These are phyloP conservation scores for Pardosa pseudoannulata DNA, from an alignment of 2,888 invertebrate genomes.

Conservation along the genomic window DNA sequence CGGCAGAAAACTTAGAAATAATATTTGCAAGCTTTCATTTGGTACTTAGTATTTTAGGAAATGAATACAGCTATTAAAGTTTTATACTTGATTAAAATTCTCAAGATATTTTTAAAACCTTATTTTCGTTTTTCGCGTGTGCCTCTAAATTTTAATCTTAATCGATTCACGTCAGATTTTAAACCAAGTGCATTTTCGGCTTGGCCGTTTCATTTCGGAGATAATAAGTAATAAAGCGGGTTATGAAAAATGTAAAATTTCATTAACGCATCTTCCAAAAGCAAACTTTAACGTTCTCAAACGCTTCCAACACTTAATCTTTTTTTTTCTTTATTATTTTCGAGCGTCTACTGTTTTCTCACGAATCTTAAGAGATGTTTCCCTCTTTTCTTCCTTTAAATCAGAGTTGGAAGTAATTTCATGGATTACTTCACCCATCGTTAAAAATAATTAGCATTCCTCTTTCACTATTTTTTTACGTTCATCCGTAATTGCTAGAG, in stretches of 20 bases:
- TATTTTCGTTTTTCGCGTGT: no score
- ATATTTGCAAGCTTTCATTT: no score
- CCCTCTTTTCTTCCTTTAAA: slow-evolving; percentile 40
- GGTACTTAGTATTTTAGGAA: no score
- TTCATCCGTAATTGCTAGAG: neutral
- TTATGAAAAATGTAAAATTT: slow-evolving; percentile 16
- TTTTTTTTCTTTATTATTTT: no score
- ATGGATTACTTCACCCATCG: slow-evolving; percentile 67
- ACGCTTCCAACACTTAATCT: neutral
- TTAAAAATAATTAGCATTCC: slow-evolving; percentile 67
- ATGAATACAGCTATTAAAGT: no score
- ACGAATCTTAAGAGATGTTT: slow-evolving; percentile 41
- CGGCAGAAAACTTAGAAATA: no score
- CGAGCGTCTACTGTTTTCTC: slow-evolving; percentile 16
- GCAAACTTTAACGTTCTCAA: neutral
- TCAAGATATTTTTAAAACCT: no score
- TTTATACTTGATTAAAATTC: no score
- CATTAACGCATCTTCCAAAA: neutral
- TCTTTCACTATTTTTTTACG: slow-evolving; percentile 21
- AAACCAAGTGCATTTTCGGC: no score
- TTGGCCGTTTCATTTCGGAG: no score
- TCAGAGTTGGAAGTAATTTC: slow-evolving; percentile 62
- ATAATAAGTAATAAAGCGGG: neutral
- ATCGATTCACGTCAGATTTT: no score
- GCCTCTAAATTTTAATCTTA: no score